A percentile compares a stretch with the other conserved stretches of the same genome.
These are phyloP conservation scores for Megamerina dolium DNA, from an alignment of 2,888 invertebrate species.

Conservation along the genomic window DNA sequence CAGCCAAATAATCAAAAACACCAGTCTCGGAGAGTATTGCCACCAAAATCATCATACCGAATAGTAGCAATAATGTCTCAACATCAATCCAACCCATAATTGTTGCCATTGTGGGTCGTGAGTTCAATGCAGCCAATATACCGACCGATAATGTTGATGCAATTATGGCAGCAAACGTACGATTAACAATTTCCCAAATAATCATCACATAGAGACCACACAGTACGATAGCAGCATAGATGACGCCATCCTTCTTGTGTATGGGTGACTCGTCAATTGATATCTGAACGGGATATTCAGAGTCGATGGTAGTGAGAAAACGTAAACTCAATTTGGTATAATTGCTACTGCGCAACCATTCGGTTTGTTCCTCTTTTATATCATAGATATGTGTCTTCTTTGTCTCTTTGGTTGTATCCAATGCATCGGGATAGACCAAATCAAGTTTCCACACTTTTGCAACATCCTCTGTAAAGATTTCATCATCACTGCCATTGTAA, in stretches of 20 bases:
- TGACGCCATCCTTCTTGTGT: slow-evolving; percentile 59
- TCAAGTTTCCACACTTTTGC: slow-evolving; percentile 38
- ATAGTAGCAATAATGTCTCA: slow-evolving; percentile 62
- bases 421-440: slow-evolving; percentile 37
- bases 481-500: slow-evolving; percentile 28
- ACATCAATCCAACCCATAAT: slow-evolving; percentile 72
- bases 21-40: slow-evolving; percentile 73
- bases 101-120: slow-evolving; percentile 63
- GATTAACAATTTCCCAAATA: slow-evolving; percentile 65
- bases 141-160: slow-evolving; percentile 67
- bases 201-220: slow-evolving; percentile 73
- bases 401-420: slow-evolving; percentile 50
- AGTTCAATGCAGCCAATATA: slow-evolving; percentile 61
- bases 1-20: slow-evolving; percentile 70
- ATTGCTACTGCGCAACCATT: slow-evolving; percentile 23
- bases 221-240: slow-evolving; percentile 66
- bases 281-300: slow-evolving; percentile 51
- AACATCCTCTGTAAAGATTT: slow-evolving; percentile 30
- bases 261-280: slow-evolving; percentile 61
- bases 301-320: slow-evolving; percentile 37
- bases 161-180: slow-evolving; percentile 68
- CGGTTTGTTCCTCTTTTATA: slow-evolving; percentile 26
- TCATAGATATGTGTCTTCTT: slow-evolving; percentile 45
- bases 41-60: slow-evolving; percentile 77
- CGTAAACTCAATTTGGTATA: slow-evolving; percentile 34